Percentiles rank a stretch among this genome's conserved stretches.
These are phyloP conservation scores for Ahaetulla prasina DNA, from an alignment of 2,113 vertebrate genomes.

Conservation along the genomic window DNA sequence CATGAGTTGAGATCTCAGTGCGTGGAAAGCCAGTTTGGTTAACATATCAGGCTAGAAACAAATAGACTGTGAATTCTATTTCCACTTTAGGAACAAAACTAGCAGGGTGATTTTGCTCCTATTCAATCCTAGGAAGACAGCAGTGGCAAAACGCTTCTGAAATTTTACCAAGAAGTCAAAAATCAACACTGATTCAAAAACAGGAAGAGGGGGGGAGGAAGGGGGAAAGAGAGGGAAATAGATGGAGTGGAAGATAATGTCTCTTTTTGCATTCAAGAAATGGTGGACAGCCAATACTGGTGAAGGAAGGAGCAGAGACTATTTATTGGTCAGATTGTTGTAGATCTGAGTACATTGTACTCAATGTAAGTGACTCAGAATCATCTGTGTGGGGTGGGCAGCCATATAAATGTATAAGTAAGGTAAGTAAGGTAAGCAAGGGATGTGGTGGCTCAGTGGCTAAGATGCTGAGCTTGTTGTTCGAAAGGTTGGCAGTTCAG, in stretches of 20 bases:
- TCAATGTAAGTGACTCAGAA: background rate
- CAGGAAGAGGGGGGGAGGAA: accelerated
- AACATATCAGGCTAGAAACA: background rate
- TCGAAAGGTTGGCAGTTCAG: too few relatives aligned
- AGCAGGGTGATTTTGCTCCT: background rate
- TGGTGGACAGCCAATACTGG: background rate
- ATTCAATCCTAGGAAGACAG: background rate
- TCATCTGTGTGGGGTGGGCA: background rate
- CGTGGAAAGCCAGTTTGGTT: background rate
- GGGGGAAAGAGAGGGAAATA: too few relatives aligned
- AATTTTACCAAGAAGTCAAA: background rate
- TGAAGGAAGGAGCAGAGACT: background rate
- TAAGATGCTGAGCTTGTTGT: too few relatives aligned
- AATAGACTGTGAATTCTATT: background rate
- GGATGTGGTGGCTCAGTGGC: too few relatives aligned
- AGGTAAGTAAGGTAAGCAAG: too few relatives aligned
- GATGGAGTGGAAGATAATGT: background rate
- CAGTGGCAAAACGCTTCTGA: background rate
- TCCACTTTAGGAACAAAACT: background rate
- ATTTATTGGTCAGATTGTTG: background rate
- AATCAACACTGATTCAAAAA: background rate
- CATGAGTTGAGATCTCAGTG: background rate
- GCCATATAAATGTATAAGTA: background rate
- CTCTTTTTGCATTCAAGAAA: background rate
- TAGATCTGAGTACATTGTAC: background rate